Evolutionary conservation across 1,140 invertebrate species (phyloP).

Genomic region (Pogonus chalceus): DNA sequence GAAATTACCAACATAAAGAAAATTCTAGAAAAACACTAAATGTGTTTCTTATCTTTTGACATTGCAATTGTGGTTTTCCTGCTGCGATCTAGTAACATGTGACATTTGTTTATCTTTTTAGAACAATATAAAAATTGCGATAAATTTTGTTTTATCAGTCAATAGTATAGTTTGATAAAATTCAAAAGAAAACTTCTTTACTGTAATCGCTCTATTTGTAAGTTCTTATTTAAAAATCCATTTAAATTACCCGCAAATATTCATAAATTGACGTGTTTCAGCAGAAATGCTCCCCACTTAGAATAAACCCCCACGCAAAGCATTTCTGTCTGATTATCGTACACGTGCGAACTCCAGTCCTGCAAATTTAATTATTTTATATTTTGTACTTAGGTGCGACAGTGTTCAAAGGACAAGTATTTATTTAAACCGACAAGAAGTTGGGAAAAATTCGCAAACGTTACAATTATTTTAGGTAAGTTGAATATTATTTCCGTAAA

Average conservation of each 20-base stretch:
- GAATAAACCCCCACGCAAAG: neutral
- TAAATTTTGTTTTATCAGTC: constrained; percentile 5
- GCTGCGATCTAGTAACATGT: neutral
- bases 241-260: neutral
- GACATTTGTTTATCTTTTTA: constrained; percentile 5
- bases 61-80: no score
- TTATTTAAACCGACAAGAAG: neutral
- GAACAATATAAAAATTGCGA: neutral
- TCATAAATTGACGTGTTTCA: neutral
- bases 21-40: no score
- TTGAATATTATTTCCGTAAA: neutral
- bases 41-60: no score
- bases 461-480: neutral
- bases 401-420: neutral
- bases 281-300: neutral
- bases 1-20: no score
- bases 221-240: neutral
- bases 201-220: neutral
- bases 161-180: neutral
- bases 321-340: neutral
- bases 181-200: neutral
- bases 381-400: neutral
- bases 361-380: neutral
- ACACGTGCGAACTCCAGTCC: neutral
- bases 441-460: neutral